Conservation (phyloP, 1,140 invertebrate species). For the Drosophila burlai region DNA sequence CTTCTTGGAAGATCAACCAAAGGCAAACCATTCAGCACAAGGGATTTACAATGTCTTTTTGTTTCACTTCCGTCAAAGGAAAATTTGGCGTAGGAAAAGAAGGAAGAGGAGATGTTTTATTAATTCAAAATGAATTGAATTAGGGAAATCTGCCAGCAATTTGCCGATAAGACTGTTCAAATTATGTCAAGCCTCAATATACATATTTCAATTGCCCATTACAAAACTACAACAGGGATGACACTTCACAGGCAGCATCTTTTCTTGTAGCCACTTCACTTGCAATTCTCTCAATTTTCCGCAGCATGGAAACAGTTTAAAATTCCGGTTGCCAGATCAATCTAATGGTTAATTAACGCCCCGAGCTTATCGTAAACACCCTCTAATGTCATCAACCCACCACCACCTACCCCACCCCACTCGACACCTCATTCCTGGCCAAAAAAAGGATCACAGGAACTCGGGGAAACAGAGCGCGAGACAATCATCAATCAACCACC, state of each 20-base stretch:
- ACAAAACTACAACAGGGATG: not conserved
- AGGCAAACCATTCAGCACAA: conserved; percentile 16
- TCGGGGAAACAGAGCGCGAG: conserved; percentile 23
- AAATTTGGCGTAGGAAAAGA: not conserved
- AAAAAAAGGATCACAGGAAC: conserved; percentile 33
- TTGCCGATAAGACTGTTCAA: not conserved
- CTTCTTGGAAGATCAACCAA: conserved; percentile 11
- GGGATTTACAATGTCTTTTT: not conserved
- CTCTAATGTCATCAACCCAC: conserved; percentile 51
- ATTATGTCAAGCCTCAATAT: not conserved
- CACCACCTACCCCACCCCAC: conserved; percentile 7
- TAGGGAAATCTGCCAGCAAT: not conserved
- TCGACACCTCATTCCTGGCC: conserved; percentile 3
- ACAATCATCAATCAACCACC: conserved; percentile 77
- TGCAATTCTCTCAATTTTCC: not conserved
- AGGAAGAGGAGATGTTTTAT: not conserved
- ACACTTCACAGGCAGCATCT: not conserved
- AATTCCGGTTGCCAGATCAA: conserved; percentile 39
- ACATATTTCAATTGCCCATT: not conserved
- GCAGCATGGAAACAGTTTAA: conserved; percentile 14
- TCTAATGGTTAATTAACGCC: conserved; percentile 52
- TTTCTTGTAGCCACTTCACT: not conserved
- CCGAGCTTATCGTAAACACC: conserved; percentile 45
- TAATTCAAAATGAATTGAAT: not conserved
- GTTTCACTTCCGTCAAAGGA: conserved; percentile 21